Conservation (phyloP, 2,113 vertebrate species). For the Poicephalus gulielmi region DNA sequence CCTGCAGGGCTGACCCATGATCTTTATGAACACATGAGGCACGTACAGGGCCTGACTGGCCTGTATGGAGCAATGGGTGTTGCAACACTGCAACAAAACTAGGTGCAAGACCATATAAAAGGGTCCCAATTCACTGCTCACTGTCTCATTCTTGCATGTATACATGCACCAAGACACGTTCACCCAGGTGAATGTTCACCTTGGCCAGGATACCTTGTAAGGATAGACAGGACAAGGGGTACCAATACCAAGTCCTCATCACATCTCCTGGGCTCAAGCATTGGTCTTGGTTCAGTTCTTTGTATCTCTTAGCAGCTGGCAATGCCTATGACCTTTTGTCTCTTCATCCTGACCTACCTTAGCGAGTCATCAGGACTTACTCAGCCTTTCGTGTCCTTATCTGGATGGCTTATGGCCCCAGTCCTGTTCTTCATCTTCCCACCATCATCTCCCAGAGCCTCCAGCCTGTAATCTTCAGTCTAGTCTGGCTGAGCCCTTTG, state of each 20-base stretch:
- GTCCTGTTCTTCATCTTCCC: constrained; percentile 16
- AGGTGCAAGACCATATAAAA: neutral
- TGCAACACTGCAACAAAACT: neutral
- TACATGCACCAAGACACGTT: neutral
- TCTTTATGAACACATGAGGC: neutral
- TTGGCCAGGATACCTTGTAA: rapidly evolving
- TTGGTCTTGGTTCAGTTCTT: neutral
- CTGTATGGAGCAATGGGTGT: neutral
- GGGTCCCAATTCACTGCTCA: neutral
- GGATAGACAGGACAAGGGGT: neutral
- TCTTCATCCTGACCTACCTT: neutral
- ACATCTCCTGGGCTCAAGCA: neutral
- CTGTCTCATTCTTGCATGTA: neutral
- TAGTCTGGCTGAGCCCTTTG: neutral
- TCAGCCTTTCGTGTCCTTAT: constrained; percentile 5
- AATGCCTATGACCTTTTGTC: neutral
- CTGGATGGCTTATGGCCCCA: neutral
- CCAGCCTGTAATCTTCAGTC: constrained; percentile 36
- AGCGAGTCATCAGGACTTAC: neutral
- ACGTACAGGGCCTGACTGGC: neutral
- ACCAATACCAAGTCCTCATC: neutral
- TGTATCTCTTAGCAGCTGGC: neutral
- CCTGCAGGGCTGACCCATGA: neutral
- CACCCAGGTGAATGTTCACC: neutral
- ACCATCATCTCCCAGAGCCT: neutral